Evolutionary conservation across 1,140 invertebrate species (phyloP), one percentile per base, ranked within the genome.

Genomic region (Trachymyrmex cornetzi): DNA sequence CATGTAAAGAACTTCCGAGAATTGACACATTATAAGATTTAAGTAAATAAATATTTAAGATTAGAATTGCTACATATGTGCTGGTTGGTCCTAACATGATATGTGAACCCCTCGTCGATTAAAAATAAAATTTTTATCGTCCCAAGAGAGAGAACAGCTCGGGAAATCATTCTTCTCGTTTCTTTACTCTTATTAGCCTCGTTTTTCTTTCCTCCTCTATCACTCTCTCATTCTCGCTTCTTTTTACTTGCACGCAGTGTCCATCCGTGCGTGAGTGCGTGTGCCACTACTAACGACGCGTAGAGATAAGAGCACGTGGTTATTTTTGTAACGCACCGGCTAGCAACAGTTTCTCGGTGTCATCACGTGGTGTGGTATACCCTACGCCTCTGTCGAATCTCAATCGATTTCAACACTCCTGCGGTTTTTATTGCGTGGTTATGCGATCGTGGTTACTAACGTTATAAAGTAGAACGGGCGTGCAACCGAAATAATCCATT

Each of bases 241-340:
- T 55, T 38, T 38, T 11, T 72, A 61, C 57, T 30, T 64, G 34
- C 22, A 80, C 53, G 63, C 63, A 79, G 19, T 79, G 84, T 57
- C 38, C 87, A 79, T 63, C 24, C 16, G 16, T 61, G 27, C n/a
- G 61, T 69, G 89, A 79, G 63, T 89, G 55, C 71, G 87, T 85
- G 82, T 66, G 77, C 82, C 87, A 85, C 84, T 79, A 87, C 66
- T 79, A 85, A 86, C 74, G 63, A 85, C 90, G 24, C 34, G 57
- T 64, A 90, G 92, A 90, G 92, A 92, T 92, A 93, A 93, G 82
- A 80, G 57, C 84, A 66, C 77, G 30, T 75, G 69, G 91, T 90
- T 93, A 93, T 92, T 92, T 91, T 92, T 92, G 87, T 92, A 93
- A 88, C 87, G 50, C 77, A 92, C 87, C 72, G 85, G 91, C 86